phyloP scores from a whole-genome alignment of 1,140 invertebrate species.

The Coelopa frigida region DNA sequence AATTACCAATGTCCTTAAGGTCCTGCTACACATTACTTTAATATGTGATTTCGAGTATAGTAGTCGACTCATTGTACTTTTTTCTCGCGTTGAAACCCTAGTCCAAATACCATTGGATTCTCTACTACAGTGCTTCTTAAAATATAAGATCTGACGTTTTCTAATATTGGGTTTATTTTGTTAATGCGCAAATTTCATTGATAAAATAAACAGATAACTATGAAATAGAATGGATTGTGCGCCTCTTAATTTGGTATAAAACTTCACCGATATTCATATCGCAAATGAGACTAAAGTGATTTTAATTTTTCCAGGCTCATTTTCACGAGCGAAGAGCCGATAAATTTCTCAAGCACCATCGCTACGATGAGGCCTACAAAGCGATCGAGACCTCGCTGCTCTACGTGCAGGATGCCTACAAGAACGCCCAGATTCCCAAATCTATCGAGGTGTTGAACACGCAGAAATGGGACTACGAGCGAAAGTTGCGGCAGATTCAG shows the following conservation, averaged over 20 bases:
- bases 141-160: too few species aligned
- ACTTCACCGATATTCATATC: background rate
- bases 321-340: slow-evolving; percentile 39
- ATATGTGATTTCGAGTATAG: too few species aligned
- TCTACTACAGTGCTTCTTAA: too few species aligned
- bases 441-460: slow-evolving; percentile 33
- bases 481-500: slow-evolving; percentile 33
- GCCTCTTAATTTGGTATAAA: slow-evolving; percentile 38
- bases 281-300: background rate
- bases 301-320: slow-evolving; percentile 27
- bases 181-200: background rate
- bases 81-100: too few species aligned
- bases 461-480: slow-evolving; percentile 30
- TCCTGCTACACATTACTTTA: too few species aligned
- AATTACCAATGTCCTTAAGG: too few species aligned
- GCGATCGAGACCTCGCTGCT: slow-evolving; percentile 33
- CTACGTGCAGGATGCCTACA: slow-evolving; percentile 37
- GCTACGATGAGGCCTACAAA: slow-evolving; percentile 38
- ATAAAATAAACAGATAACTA: background rate
- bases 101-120: too few species aligned
- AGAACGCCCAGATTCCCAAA: slow-evolving; percentile 27
- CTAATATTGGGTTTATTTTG: too few species aligned
- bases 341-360: slow-evolving; percentile 31
- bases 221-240: slow-evolving; percentile 30
- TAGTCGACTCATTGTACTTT: too few species aligned